Evolutionary conservation across 2,113 vertebrate species (phyloP), one percentile per base, ranked within the genome.

Genomic region (Phrynosoma blainvillii): DNA sequence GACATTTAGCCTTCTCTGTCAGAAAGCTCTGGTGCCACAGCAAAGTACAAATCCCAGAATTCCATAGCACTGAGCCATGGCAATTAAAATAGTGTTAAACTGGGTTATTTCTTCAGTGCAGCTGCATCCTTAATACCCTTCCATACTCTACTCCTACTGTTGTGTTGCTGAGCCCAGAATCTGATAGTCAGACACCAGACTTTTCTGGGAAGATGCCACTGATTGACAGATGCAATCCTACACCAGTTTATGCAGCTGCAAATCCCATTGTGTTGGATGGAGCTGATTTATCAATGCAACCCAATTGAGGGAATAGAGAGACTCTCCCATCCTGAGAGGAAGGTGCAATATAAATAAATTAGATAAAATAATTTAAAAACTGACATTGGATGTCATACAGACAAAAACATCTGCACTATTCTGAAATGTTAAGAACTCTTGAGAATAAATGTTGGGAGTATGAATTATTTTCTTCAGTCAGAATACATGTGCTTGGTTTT

Each of bases 361-460:
- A 47, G 7, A 47, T 5, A 47, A 47, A 47, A 47, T 7, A 47
- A 47, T 6, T 7, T 6, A 47, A 30, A 83, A 27, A 78, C n/a
- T 80, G 84, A 36, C 82, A 36, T 70, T 27, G 9, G 21, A 9
- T 12, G 0, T 92, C 36, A n/a, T 77, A 84, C 68, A 0, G 0
- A 92, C 5, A 87, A 86, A 79, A 89, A 36, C 80, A 89, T 62
- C 82, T 84, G 11, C 56, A 82, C 89, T 90, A 88, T 93, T 59
- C 52, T 87, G 40, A 79, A 40, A 82, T 92, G 89, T 87, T 90
- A 84, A 11, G 23, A 16, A 75, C 20, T 73, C 81, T 82, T 91
- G 11, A 0, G 87, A 89, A 88, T 85, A 90, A 56, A 85, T 73
- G n/a, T n/a, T 56, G 18, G 36, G 52, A 56, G 74, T 89, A 70